Base-by-base conservation (phyloP, 2,888 invertebrate species). In the Scaptomyza flava region DNA sequence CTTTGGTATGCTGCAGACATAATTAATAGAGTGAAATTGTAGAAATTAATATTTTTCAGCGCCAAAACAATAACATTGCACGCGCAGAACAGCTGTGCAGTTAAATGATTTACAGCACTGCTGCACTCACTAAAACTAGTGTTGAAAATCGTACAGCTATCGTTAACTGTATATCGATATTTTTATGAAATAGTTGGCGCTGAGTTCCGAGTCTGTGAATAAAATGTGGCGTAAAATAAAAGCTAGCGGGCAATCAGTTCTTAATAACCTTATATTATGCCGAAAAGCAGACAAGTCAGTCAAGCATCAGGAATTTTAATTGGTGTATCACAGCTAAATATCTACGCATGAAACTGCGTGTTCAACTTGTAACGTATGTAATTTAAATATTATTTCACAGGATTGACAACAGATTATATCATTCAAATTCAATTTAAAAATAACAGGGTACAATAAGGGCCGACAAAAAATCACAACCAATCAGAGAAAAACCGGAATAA, bases 1-100 rank as follows among this genome's bases (percentile, higher is more conserved):
- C 95, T 94, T 91, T 95, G 95, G 88, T 96, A 96, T 88, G 93
- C 94, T 79, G 93, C 93, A 90, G 95, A 94, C 95, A 95, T 95
- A 60, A 70, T 85, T 66, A 67, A 8, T 53, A 9, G 33, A 38
- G 20, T 6, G 42, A 50, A 31, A 48, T 6, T 6, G 20, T 20
- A 30, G 20, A 12, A 62, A 57, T 71, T 58, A 59, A 50, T 54
- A 45, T 14, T 38, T 64, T 20, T 67, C 71, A 71, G 64, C 77
- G 77, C 52, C 67, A 75, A 79, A 75, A 75, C 64, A 64, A 70
- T 45, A 73, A 70, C 79, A 76, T 76, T 74, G 70, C 76, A 69
- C 60, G 63, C 57, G 62, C 12, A n/a, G 23, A 38, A 56, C 78
- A 75, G 74, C 60, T 77, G 77, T 46, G 2, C 17, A 38, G n/a